These are phyloP conservation scores for Osmerus eperlanus DNA, from an alignment of 2,113 vertebrate genomes.

Conservation along the genomic window DNA sequence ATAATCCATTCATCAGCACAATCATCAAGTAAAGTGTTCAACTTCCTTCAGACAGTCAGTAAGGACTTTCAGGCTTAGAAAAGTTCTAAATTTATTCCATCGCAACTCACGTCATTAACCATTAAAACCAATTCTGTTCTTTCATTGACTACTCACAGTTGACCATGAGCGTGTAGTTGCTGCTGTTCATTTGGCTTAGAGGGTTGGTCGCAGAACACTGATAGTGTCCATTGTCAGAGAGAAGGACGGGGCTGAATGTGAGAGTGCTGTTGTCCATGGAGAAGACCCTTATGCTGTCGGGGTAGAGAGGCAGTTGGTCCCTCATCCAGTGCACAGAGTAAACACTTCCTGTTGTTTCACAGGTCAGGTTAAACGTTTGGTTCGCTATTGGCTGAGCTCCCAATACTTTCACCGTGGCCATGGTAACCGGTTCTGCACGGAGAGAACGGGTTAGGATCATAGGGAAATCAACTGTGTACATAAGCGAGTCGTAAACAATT, in stretches of 20 bases:
- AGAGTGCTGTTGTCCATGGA: slow-evolving; percentile 38
- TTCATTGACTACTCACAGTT: slow-evolving; percentile 30
- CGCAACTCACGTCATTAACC: no score
- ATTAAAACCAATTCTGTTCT: no score
- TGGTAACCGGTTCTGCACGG: slow-evolving; percentile 35
- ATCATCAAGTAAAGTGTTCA: no score
- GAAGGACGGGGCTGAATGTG: slow-evolving; percentile 38
- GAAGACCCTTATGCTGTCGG: slow-evolving; percentile 14
- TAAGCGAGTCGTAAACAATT: no score
- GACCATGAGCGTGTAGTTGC: slow-evolving; percentile 24
- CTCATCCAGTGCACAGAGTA: slow-evolving; percentile 30
- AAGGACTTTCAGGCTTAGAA: no score
- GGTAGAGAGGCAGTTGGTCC: background rate
- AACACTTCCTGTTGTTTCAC: slow-evolving; percentile 31
- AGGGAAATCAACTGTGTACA: no score
- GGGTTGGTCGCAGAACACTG: slow-evolving; percentile 36
- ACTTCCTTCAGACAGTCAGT: no score
- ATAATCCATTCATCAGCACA: no score
- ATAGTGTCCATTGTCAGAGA: slow-evolving; percentile 36
- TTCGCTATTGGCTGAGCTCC: slow-evolving; percentile 26
- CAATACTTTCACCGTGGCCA: background rate
- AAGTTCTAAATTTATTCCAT: no score
- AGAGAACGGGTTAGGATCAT: background rate
- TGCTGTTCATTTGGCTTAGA: slow-evolving; percentile 25
- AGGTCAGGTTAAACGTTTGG: slow-evolving; percentile 33